These are phyloP conservation scores for Octodon degus DNA, from an alignment of 2,113 vertebrate genomes.

Conservation along the genomic window DNA sequence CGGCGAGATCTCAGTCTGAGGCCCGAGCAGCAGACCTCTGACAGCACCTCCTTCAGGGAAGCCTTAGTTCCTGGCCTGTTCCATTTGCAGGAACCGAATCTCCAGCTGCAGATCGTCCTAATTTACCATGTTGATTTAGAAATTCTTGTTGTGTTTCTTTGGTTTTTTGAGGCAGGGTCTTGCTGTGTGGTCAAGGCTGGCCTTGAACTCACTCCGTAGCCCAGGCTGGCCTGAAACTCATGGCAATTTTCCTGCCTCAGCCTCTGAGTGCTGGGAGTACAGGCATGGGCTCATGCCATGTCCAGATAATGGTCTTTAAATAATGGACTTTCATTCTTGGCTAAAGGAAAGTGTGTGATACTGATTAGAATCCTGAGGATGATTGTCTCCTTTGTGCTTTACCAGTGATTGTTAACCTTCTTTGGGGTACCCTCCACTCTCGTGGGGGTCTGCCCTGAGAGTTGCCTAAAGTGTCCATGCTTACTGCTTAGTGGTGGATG, in stretches of 20 bases:
- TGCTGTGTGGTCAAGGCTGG: not conserved
- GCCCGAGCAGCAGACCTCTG: not conserved
- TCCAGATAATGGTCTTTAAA: not conserved
- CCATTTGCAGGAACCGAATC: not conserved
- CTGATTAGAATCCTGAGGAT: not conserved
- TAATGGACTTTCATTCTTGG: slow-evolving; percentile 60
- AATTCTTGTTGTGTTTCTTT: not conserved
- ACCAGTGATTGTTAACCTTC: not conserved
- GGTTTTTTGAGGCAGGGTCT: not conserved
- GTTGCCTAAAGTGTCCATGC: not conserved
- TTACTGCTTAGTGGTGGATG: fast-evolving
- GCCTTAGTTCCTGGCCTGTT: not conserved
- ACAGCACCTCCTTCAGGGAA: not conserved
- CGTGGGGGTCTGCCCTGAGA: not conserved
- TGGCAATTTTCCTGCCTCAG: not conserved
- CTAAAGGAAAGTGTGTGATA: not conserved
- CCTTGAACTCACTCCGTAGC: not conserved
- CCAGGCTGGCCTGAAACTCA: not conserved
- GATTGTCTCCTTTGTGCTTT: not conserved
- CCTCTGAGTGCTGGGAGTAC: not conserved
- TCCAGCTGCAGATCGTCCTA: not conserved
- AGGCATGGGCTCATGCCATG: not conserved
- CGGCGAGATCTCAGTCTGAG: slow-evolving; percentile 23
- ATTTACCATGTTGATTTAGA: not conserved
- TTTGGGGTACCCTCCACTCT: not conserved